phyloP scores from a whole-genome alignment of 2,797 vertebrate genomes.

The Brotogeris chrysoptera region DNA sequence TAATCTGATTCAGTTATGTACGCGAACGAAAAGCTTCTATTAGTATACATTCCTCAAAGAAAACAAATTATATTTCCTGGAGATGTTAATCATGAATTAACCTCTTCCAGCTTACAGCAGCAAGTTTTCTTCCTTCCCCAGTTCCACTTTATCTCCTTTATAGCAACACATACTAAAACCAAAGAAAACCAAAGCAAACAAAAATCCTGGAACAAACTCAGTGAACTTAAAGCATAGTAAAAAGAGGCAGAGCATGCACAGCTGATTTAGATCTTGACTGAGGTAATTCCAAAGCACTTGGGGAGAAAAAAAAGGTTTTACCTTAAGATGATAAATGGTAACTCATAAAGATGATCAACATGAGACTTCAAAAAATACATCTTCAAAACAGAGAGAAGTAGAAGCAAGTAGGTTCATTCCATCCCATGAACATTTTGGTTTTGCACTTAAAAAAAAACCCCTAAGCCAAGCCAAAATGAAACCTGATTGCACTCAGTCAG shows the following conservation, averaged over 20 bases:
- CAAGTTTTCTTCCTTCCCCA: conserved; percentile 7
- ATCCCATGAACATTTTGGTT: not conserved
- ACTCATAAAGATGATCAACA: not conserved
- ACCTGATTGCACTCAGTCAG: not conserved
- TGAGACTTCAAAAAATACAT: not conserved
- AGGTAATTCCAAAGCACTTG: not conserved
- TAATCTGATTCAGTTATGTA: conserved; percentile 29
- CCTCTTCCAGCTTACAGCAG: not conserved
- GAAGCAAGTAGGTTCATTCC: not conserved
- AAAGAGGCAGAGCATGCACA: not conserved
- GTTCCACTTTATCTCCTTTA: not conserved
- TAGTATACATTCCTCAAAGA: conserved; percentile 18
- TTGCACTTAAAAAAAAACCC: not conserved
- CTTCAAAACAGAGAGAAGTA: not conserved
- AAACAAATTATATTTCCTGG: conserved; percentile 33
- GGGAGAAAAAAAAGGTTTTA: not conserved
- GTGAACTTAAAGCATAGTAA: not conserved
- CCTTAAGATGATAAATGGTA: not conserved
- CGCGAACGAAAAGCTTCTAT: conserved; percentile 26
- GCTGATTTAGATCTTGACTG: not conserved
- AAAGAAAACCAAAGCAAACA: conserved; percentile 40
- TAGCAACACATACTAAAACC: conserved; percentile 10
- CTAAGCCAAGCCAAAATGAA: not conserved
- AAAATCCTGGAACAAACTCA: conserved; percentile 10
- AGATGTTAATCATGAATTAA: not conserved